These are phyloP conservation scores for Hemiprocne comata DNA, from an alignment of 2,113 vertebrate genomes.

Conservation along the genomic window DNA sequence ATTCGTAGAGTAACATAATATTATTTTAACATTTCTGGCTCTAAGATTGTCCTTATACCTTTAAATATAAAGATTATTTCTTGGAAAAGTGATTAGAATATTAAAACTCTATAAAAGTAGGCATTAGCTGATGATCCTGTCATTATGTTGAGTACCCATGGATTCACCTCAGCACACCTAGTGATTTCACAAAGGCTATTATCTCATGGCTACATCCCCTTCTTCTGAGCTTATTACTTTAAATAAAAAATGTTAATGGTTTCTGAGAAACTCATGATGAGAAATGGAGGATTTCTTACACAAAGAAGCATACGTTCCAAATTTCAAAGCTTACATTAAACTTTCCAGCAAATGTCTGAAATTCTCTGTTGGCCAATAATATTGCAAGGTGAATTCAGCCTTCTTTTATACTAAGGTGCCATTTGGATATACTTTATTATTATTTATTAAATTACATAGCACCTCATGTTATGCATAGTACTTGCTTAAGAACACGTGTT, in stretches of 20 bases:
- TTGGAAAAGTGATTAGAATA: slow-evolving; percentile 78
- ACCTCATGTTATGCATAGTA: not conserved
- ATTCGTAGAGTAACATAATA: slow-evolving; percentile 67
- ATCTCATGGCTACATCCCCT: slow-evolving; percentile 65
- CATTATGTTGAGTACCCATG: slow-evolving; percentile 71
- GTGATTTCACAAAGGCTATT: slow-evolving; percentile 72
- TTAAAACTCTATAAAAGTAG: slow-evolving; percentile 70
- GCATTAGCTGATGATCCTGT: slow-evolving; percentile 67
- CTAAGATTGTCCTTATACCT: slow-evolving; percentile 67
- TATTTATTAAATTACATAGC: slow-evolving; percentile 62
- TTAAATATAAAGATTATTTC: slow-evolving; percentile 75
- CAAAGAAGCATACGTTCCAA: slow-evolving; percentile 50
- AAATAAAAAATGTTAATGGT: slow-evolving; percentile 80
- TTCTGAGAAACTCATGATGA: slow-evolving; percentile 76
- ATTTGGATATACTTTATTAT: slow-evolving; percentile 34
- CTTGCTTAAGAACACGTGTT: not conserved
- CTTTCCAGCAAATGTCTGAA: slow-evolving; percentile 60
- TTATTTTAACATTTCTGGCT: slow-evolving; percentile 68
- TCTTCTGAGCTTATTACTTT: slow-evolving; percentile 75
- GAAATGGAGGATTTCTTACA: slow-evolving; percentile 51
- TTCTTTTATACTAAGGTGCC: slow-evolving; percentile 8
- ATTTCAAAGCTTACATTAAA: slow-evolving; percentile 69
- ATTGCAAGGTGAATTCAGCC: slow-evolving; percentile 30
- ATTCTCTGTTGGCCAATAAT: slow-evolving; percentile 48
- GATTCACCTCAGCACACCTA: slow-evolving; percentile 72